Evolutionary conservation across 2,888 invertebrate species (phyloP).

Genomic region (Lissonota sp.): DNA sequence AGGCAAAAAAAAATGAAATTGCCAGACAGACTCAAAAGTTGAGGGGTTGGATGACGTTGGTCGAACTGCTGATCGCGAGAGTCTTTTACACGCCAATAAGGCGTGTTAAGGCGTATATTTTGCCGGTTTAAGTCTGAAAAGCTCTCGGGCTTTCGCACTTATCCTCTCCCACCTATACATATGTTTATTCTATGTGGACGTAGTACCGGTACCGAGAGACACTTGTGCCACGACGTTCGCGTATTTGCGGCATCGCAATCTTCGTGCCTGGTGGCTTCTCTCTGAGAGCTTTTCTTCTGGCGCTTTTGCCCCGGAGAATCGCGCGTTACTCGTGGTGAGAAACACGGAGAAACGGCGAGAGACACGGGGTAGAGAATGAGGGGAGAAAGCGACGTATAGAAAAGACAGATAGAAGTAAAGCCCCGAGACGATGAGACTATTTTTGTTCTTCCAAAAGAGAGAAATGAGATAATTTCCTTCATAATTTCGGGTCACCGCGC

Average conservation of each 20-base stretch:
- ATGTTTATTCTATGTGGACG: conserved; percentile 16
- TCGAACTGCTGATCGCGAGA: too few relatives aligned
- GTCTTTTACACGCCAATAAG: too few relatives aligned
- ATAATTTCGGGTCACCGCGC: conserved; percentile 78
- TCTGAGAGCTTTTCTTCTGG: conserved; percentile 31
- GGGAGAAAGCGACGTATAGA: conserved; percentile 18
- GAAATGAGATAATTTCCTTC: conserved; percentile 77
- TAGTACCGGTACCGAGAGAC: conserved; percentile 36
- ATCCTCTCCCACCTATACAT: conserved; percentile 18
- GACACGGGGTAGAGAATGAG: conserved; percentile 30
- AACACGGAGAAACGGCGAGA: background rate
- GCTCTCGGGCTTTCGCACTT: conserved; percentile 35
- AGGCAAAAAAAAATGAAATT: too few relatives aligned
- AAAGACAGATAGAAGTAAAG: conserved; percentile 56
- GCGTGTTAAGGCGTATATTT: conserved; percentile 41
- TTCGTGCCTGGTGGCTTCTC: conserved; percentile 27
- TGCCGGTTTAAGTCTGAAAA: conserved; percentile 52
- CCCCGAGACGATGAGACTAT: conserved; percentile 72
- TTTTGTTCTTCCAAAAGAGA: conserved; percentile 78
- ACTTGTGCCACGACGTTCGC: conserved; percentile 48
- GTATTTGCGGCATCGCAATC: conserved; percentile 59
- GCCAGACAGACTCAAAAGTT: too few relatives aligned
- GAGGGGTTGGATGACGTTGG: too few relatives aligned
- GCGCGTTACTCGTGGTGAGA: conserved; percentile 6
- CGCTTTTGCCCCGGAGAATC: background rate